phyloP scores from a whole-genome alignment of 1,140 invertebrate genomes.

The Neuroterus valhalla region DNA sequence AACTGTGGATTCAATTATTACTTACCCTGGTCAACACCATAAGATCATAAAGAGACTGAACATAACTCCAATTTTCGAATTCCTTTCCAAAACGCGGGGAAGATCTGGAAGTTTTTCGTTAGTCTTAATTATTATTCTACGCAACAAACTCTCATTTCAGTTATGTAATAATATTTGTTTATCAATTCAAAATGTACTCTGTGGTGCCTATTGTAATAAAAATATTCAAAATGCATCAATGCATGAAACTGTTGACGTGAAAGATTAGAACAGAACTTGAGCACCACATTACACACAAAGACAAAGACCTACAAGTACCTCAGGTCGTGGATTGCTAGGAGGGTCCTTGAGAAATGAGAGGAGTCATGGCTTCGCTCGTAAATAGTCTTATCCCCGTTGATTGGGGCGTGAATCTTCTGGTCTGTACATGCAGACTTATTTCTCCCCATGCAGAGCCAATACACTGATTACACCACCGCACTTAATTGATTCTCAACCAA shows the following conservation, averaged over 20 bases:
- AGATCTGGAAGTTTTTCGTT: no score
- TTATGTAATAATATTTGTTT: no score
- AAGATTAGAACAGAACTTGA: neutral
- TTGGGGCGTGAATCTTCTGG: conserved; percentile 60
- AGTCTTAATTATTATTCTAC: no score
- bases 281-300: conserved; percentile 19
- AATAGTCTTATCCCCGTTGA: conserved; percentile 58
- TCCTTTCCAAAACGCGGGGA: no score
- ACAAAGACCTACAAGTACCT: conserved; percentile 33
- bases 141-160: no score
- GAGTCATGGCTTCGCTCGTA: conserved; percentile 58
- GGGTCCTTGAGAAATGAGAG: conserved; percentile 58
- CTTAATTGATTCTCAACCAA: conserved; percentile 63
- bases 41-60: no score
- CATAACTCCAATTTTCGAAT: no score
- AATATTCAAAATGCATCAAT: no score
- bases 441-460: conserved; percentile 38
- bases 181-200: no score
- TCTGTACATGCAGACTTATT: conserved; percentile 34
- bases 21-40: no score
- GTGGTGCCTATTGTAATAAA: no score
- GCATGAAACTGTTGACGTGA: neutral
- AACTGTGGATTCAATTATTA: no score
- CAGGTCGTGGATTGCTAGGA: conserved; percentile 40
- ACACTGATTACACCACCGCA: conserved; percentile 58